Evolutionary conservation across 2,113 vertebrate genomes (phyloP), one percentile per base, ranked within the genome.

Genomic region (Rana temporaria): DNA sequence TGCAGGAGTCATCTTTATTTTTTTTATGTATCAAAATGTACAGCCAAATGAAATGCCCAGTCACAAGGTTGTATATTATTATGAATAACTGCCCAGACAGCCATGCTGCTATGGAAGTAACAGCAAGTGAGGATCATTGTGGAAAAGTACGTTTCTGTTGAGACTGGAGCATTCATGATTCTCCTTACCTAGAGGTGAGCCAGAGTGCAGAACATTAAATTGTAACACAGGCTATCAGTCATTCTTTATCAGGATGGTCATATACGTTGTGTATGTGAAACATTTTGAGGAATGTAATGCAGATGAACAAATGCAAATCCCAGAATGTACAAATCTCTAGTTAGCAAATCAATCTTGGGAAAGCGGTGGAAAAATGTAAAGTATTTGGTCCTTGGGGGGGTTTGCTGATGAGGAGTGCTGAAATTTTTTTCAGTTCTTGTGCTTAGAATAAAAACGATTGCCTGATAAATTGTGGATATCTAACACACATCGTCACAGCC

Each of bases 331-430:
- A 11, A 72, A 73, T 66, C 32, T 68, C n/a, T 26, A 65, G 3
- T 14, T 56, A 42, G 63, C 20, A 64, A 67, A 66, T 82, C 60
- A 15, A 26, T 65, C 63, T 67, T 74, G 62, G 80, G 71, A 75
- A 67, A 75, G 32, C 26, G 17, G n/a, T 34, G n/a, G 26, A 75
- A 75, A 66, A 67, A 82, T 82, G 30, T 16, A 56, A 73, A 73
- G 20, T 12, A 81, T 73, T 73, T 20, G 34, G 12, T 24, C 60
- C 30, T 3, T 18, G 20, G 64, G 70, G 62, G 16, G 38, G 17
- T 62, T 70, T 63, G 12, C 57, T 64, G 59, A 34, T 11, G 20
- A 52, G 38, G 60, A 48, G 42, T 48, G 42, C 42, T 48, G 42
- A 48, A 48, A 48, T 48, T 6, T 48, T 1, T 11, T 48, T 48